A percentile compares a stretch with the other conserved stretches of the same genome.
phyloP scores from a whole-genome alignment of 2,888 invertebrate species.

The Hirtodrosophila trivittata region DNA sequence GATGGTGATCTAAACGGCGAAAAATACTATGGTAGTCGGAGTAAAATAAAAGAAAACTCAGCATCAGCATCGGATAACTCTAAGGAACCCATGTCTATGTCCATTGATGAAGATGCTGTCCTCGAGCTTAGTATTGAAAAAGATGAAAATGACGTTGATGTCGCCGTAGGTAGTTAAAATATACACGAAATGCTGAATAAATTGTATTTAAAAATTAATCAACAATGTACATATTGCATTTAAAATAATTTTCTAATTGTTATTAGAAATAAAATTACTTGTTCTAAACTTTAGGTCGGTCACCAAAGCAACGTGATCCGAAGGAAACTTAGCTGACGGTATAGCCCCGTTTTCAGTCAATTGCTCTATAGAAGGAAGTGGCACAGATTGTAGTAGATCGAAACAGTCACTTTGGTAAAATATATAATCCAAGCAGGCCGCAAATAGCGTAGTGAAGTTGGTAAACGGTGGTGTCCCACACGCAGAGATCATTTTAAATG shows the following conservation, averaged over 20 bases:
- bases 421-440: constrained; percentile 96
- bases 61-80: constrained; percentile 71
- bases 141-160: constrained; percentile 74
- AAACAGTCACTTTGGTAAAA: constrained; percentile 89
- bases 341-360: constrained; percentile 90
- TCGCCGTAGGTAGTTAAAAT: constrained; percentile 37
- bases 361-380: constrained; percentile 91
- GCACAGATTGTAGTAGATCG: constrained; percentile 89
- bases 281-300: constrained; percentile 87
- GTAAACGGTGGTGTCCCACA: constrained; percentile 93
- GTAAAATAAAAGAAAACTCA: constrained; percentile 53
- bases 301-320: constrained; percentile 95
- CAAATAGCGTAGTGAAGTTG: constrained; percentile 92
- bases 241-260: neutral
- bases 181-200: too few relatives aligned
- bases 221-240: too few relatives aligned
- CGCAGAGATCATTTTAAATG: constrained; percentile 88
- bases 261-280: constrained; percentile 7
- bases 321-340: constrained; percentile 95
- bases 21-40: constrained; percentile 50
- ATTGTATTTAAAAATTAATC: too few relatives aligned
- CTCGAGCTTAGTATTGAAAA: constrained; percentile 80
- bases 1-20: constrained; percentile 55
- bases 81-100: constrained; percentile 72
- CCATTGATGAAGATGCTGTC: constrained; percentile 79